Conservation (phyloP, 2,113 vertebrate genomes). For the Xiphophorus couchianus region DNA sequence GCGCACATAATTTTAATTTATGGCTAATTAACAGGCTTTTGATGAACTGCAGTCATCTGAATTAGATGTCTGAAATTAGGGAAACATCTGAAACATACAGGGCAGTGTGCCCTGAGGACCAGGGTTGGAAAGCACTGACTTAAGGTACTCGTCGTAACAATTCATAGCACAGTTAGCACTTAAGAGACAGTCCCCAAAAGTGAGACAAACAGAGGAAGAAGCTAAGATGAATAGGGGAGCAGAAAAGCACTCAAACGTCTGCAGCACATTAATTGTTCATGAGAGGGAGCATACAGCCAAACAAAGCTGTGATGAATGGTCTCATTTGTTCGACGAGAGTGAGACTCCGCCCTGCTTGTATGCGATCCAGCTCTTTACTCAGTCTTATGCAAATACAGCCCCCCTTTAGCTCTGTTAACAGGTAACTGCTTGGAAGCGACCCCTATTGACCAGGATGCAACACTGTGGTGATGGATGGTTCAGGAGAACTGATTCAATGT, state of each 20-base stretch:
- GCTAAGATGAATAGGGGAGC: slow-evolving; percentile 61
- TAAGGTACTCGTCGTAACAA: slow-evolving; percentile 47
- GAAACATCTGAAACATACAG: too few relatives aligned
- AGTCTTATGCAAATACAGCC: slow-evolving; percentile 66
- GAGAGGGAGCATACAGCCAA: slow-evolving; percentile 78
- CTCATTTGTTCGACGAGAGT: slow-evolving; percentile 78
- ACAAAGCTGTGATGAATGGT: slow-evolving; percentile 81
- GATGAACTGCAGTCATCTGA: too few relatives aligned
- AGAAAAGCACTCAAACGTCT: slow-evolving; percentile 58
- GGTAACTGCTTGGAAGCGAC: slow-evolving; percentile 63
- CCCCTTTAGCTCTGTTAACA: slow-evolving; percentile 73
- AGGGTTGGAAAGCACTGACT: too few relatives aligned
- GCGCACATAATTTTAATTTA: too few relatives aligned
- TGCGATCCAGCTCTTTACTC: slow-evolving; percentile 52
- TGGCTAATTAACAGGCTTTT: too few relatives aligned
- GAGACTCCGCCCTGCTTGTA: slow-evolving; percentile 62
- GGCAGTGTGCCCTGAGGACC: too few relatives aligned
- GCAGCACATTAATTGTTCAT: slow-evolving; percentile 81
- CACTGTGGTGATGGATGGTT: slow-evolving; percentile 56
- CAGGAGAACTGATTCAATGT: slow-evolving; percentile 30
- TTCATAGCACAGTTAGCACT: slow-evolving; percentile 31
- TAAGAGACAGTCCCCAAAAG: slow-evolving; percentile 51
- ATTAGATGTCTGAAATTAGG: too few relatives aligned
- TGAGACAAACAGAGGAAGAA: slow-evolving; percentile 70
- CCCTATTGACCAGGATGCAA: slow-evolving; percentile 54